These are phyloP conservation scores for Thaumetopoea pityocampa DNA, from an alignment of 1,140 invertebrate species.

Conservation along the genomic window DNA sequence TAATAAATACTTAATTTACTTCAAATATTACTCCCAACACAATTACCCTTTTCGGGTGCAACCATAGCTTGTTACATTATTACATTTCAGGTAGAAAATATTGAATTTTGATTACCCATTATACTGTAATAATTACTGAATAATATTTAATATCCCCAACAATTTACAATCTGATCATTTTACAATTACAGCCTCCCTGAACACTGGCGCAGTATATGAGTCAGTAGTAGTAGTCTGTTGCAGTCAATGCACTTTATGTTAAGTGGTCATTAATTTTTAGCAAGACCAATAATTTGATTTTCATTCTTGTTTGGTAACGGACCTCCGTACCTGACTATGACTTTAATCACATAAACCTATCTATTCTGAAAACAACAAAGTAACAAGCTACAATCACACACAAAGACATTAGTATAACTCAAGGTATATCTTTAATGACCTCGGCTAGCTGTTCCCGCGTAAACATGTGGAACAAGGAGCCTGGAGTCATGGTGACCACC, in stretches of 20 bases:
- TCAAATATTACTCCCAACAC: conserved; percentile 48
- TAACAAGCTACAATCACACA: conserved; percentile 1
- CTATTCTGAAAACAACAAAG: conserved; percentile 22
- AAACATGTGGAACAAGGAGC: conserved; percentile 92
- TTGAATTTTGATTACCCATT: conserved; percentile 8
- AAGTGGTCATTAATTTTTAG: too few relatives aligned
- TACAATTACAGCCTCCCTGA: too few relatives aligned
- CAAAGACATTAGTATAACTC: conserved; percentile 25
- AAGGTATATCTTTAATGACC: conserved; percentile 89
- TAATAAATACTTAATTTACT: conserved; percentile 43
- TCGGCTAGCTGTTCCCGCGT: conserved; percentile 93
- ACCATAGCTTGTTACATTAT: conserved; percentile 1
- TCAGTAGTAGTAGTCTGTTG: too few relatives aligned
- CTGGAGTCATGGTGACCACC: conserved; percentile 94
- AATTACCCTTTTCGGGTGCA: background rate
- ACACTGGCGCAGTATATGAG: too few relatives aligned
- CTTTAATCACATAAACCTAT: too few relatives aligned
- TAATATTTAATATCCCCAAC: too few relatives aligned
- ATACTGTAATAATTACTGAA: too few relatives aligned
- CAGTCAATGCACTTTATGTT: too few relatives aligned
- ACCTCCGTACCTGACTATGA: too few relatives aligned
- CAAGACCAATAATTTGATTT: too few relatives aligned
- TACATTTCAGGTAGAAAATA: background rate
- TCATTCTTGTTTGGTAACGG: too few relatives aligned
- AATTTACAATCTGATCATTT: too few relatives aligned